phyloP scores from a whole-genome alignment of 2,888 invertebrate genomes.

The Beris chalybata region DNA sequence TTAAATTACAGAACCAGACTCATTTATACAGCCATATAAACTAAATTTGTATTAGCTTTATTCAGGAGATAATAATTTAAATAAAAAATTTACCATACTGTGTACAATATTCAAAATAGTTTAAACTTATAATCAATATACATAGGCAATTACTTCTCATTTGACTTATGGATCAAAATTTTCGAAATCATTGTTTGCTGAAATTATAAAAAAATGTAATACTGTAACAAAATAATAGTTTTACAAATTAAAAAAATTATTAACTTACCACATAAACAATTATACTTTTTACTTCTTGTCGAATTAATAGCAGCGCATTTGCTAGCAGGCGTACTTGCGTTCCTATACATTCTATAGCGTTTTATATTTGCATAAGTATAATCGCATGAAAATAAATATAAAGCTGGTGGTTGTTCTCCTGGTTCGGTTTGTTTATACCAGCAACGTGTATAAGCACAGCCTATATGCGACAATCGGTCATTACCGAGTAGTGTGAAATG shows the following conservation, averaged over 20 bases:
- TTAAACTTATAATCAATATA: too few relatives aligned
- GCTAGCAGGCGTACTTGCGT: background rate
- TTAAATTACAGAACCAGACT: too few relatives aligned
- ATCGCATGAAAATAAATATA: conserved; percentile 18
- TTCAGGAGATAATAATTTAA: too few relatives aligned
- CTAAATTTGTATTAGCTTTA: too few relatives aligned
- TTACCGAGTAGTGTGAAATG: conserved; percentile 23
- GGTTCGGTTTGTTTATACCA: background rate
- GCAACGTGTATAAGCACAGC: conserved; percentile 17
- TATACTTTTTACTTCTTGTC: conserved; percentile 4
- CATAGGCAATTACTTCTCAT: too few relatives aligned
- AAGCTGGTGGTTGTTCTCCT: background rate
- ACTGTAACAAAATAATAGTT: background rate
- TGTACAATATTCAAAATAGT: too few relatives aligned
- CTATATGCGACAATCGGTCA: conserved; percentile 13
- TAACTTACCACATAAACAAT: conserved; percentile 21
- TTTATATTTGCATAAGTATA: conserved; percentile 21
- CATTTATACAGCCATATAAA: too few relatives aligned
- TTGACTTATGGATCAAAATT: too few relatives aligned
- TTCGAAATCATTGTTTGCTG: conserved; percentile 10
- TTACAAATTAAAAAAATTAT: conserved; percentile 7
- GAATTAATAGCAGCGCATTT: conserved; percentile 1
- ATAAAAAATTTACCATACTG: too few relatives aligned
- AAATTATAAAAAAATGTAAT: background rate
- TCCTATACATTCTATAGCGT: conserved; percentile 4